phyloP scores from a whole-genome alignment of 2,113 vertebrate species.

The Alaudala cheleensis region DNA sequence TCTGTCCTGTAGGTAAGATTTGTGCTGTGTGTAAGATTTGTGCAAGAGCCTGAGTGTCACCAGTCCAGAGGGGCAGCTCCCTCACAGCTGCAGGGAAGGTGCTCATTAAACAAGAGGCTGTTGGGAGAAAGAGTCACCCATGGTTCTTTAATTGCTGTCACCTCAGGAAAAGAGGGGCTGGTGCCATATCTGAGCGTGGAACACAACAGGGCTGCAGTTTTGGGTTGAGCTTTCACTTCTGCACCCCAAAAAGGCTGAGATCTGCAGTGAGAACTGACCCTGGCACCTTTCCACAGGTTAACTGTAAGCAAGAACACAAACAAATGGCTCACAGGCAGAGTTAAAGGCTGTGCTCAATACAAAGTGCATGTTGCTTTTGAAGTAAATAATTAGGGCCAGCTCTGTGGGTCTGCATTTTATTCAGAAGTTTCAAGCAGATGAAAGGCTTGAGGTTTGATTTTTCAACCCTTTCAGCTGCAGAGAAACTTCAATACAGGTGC shows the following conservation, averaged over 20 bases:
- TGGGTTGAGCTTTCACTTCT: neutral
- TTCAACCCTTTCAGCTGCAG: neutral
- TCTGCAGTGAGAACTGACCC: neutral
- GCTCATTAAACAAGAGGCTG: neutral
- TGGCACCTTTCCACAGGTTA: neutral
- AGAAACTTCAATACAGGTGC: neutral
- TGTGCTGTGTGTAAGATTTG: neutral
- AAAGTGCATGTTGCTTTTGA: neutral
- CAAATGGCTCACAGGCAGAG: neutral
- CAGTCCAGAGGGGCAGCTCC: neutral
- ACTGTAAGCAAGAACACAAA: neutral
- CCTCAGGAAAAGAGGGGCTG: neutral
- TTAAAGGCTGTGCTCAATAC: neutral
- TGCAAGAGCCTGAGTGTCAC: neutral
- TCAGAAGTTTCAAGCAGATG: neutral
- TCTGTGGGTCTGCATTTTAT: neutral
- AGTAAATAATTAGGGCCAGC: neutral
- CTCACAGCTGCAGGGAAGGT: neutral
- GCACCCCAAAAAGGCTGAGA: neutral
- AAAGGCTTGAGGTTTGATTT: neutral
- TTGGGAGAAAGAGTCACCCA: neutral
- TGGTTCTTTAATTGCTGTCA: neutral
- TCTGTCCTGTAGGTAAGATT: neutral
- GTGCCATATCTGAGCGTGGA: neutral
- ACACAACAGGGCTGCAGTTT: neutral